A percentile compares a stretch with the other conserved stretches of the same genome.
Evolutionary conservation across 2,113 vertebrate genomes (phyloP).

Genomic region (Gnathonemus echidnorhynchus): DNA sequence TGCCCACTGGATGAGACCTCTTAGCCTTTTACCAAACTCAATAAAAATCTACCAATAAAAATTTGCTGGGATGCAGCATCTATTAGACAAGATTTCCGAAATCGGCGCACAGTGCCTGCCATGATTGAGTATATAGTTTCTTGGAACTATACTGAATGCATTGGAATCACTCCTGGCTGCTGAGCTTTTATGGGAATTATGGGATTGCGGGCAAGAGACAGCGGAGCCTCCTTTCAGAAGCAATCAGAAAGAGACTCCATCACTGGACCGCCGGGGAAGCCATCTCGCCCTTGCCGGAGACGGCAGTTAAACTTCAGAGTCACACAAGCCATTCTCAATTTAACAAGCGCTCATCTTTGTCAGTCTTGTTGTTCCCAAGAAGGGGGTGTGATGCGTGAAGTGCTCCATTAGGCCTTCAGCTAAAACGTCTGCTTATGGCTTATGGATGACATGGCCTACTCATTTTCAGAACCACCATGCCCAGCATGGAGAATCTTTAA

Average conservation of each 20-base stretch:
- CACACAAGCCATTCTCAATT: constrained; percentile 5
- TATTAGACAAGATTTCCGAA: not conserved
- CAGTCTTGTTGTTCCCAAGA: not conserved
- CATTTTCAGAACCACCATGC: not conserved
- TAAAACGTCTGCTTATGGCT: not conserved
- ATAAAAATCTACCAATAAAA: not conserved
- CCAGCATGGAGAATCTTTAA: not conserved
- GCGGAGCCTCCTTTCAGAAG: constrained; percentile 8
- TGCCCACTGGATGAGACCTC: not conserved
- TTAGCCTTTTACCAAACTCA: not conserved
- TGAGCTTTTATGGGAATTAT: constrained; percentile 15
- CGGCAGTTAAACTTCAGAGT: not conserved
- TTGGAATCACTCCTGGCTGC: not conserved
- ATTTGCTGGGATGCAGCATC: not conserved
- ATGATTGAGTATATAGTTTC: not conserved
- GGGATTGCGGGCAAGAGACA: not conserved
- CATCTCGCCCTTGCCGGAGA: not conserved
- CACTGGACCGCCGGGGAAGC: not conserved
- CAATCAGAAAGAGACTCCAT: constrained; percentile 24
- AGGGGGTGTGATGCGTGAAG: not conserved
- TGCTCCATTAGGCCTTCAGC: not conserved
- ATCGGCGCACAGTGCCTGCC: not conserved
- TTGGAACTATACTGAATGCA: not conserved
- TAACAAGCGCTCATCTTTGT: not conserved
- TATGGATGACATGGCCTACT: not conserved